phyloP scores from a whole-genome alignment of 1,140 invertebrate species.

The Diploscapter pachys region DNA sequence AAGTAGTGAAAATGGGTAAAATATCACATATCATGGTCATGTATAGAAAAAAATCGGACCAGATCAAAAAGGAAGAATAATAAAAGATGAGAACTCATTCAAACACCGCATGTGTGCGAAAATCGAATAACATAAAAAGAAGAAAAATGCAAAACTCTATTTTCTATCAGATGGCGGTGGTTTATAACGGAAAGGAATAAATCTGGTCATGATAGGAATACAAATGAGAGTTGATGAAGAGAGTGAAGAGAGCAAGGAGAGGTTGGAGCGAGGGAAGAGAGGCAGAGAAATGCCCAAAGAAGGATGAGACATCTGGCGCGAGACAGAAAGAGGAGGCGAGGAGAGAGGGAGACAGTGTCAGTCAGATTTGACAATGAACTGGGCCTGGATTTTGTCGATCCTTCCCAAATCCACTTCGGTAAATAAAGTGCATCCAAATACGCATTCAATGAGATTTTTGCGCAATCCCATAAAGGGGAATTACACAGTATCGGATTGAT shows the following conservation, averaged over 20 bases:
- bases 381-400: background rate
- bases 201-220: background rate
- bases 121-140: no score
- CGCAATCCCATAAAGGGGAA: background rate
- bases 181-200: background rate
- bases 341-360: background rate
- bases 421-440: background rate
- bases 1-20: no score
- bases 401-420: background rate
- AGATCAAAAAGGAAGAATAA: no score
- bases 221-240: background rate
- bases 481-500: background rate
- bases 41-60: no score
- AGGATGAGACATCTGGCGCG: background rate
- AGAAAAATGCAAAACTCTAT: background rate
- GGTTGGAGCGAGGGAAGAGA: conserved; percentile 1
- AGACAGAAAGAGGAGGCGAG: background rate
- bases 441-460: background rate
- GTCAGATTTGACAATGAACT: background rate
- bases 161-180: background rate
- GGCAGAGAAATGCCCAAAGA: background rate
- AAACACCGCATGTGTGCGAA: no score
- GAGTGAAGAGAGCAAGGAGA: background rate
- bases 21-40: no score
- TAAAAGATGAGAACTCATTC: no score